A percentile compares a stretch with the other conserved stretches of the same genome.
Evolutionary conservation across 2,888 invertebrate genomes (phyloP).

Genomic region (Aquatica leii): DNA sequence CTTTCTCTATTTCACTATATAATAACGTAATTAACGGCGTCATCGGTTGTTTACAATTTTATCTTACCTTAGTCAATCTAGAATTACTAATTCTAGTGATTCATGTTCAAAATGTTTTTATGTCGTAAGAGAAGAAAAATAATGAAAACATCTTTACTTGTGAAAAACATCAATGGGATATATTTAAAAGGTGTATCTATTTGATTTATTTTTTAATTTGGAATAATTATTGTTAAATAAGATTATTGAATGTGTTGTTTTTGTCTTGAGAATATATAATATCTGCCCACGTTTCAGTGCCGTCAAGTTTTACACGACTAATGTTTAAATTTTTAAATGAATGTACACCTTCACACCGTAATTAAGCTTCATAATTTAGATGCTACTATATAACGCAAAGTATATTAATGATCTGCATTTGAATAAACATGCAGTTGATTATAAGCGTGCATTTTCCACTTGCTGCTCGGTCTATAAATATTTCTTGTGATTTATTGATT

Average conservation of each 20-base stretch:
- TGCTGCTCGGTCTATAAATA: too few species aligned
- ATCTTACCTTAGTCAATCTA: not conserved
- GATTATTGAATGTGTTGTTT: too few species aligned
- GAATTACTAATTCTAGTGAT: not conserved
- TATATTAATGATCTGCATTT: conserved; percentile 1
- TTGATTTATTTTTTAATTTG: not conserved
- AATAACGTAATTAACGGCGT: too few species aligned
- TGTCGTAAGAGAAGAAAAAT: conserved; percentile 5
- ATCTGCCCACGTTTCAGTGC: conserved; percentile 5
- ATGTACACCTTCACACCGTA: conserved; percentile 10
- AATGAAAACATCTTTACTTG: not conserved
- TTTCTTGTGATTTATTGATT: not conserved
- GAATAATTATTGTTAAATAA: too few species aligned
- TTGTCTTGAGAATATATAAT: not conserved
- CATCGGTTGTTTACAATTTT: too few species aligned
- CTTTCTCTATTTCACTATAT: too few species aligned
- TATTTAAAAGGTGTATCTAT: not conserved
- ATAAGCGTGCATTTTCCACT: not conserved
- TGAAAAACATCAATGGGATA: conserved; percentile 2
- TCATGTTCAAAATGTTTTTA: not conserved
- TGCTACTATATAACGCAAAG: not conserved
- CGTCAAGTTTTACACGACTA: conserved; percentile 10
- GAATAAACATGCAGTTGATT: not conserved
- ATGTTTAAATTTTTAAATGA: too few species aligned
- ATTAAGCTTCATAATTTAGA: conserved; percentile 1